Conservation (phyloP, 2,888 invertebrate genomes). For the Phalera bucephala region DNA sequence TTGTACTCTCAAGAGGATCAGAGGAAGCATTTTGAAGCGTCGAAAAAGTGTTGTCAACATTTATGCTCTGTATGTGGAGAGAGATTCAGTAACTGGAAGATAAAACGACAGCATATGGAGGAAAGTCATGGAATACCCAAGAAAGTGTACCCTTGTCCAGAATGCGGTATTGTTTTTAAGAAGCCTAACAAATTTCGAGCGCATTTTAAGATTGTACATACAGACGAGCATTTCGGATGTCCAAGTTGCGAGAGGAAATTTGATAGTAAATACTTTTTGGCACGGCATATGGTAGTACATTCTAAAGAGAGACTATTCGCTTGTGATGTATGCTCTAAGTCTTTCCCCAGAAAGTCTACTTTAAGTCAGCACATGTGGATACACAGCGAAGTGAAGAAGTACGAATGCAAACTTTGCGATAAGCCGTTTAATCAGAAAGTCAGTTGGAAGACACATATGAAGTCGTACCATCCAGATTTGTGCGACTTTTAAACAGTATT, state of each 20-base stretch:
- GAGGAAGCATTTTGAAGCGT: constrained; percentile 36
- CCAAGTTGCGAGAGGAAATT: constrained; percentile 62
- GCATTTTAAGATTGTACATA: constrained; percentile 56
- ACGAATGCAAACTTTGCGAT: constrained; percentile 53
- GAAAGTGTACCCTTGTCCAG: constrained; percentile 50
- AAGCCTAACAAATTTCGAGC: constrained; percentile 39
- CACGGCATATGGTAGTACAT: constrained; percentile 71
- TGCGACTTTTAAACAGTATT: constrained; percentile 25
- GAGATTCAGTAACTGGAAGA: constrained; percentile 45
- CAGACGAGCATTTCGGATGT: constrained; percentile 48
- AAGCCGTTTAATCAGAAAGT: constrained; percentile 57
- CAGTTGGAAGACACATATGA: constrained; percentile 62
- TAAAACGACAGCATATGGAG: constrained; percentile 47
- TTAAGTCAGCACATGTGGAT: constrained; percentile 65
- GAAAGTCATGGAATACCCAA: constrained; percentile 45
- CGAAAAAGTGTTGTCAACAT: constrained; percentile 47
- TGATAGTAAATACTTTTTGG: constrained; percentile 61
- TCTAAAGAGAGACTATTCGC: constrained; percentile 68
- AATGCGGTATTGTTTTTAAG: constrained; percentile 45
- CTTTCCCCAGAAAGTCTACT: constrained; percentile 59
- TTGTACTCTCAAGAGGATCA: constrained; percentile 48
- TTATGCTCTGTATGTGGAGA: constrained; percentile 51
- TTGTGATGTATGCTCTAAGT: constrained; percentile 71
- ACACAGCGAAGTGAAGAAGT: constrained; percentile 58
- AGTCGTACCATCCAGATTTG: constrained; percentile 56